Evolutionary conservation across 2,113 vertebrate species (phyloP).

Genomic region (Bufo bufo): DNA sequence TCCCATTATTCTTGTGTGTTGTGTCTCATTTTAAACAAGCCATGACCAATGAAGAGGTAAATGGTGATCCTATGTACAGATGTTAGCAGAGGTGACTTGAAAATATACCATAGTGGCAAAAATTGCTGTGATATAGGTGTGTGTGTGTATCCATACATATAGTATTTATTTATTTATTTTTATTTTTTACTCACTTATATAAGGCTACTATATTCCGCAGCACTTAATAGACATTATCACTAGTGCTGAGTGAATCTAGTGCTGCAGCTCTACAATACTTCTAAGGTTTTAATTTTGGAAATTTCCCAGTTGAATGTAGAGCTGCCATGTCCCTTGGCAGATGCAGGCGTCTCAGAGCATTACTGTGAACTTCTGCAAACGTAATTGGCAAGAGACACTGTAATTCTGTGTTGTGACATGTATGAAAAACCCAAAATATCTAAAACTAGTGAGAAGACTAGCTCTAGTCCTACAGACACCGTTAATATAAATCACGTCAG

Average conservation of each 20-base stretch:
- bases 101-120: no score
- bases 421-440: not conserved
- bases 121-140: no score
- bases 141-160: no score
- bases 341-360: not conserved
- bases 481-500: no score
- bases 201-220: no score
- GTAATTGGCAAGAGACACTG: not conserved
- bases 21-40: not conserved
- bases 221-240: no score
- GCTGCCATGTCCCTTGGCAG: not conserved
- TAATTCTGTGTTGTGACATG: not conserved
- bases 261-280: no score
- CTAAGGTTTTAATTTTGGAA: not conserved
- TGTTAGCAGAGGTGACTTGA: not conserved
- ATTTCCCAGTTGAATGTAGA: not conserved
- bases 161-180: no score
- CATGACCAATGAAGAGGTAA: not conserved
- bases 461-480: no score
- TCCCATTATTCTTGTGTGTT: not conserved
- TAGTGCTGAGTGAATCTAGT: no score
- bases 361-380: not conserved
- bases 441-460: no score
- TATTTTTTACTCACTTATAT: no score
- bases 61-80: not conserved